phyloP scores from a whole-genome alignment of 2,113 vertebrate species.

The Gasterosteus aculeatus region DNA sequence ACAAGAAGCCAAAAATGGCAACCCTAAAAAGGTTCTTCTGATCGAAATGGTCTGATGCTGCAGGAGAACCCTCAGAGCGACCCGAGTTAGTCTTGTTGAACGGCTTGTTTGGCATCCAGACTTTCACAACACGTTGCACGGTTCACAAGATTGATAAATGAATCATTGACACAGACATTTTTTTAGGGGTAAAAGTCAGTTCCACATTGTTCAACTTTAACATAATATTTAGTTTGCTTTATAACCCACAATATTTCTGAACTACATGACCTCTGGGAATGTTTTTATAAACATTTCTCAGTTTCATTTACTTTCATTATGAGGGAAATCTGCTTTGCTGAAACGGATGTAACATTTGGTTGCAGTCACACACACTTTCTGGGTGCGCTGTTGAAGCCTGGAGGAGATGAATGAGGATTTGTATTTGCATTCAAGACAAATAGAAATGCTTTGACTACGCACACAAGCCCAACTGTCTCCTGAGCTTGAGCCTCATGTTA shows the following conservation, averaged over 20 bases:
- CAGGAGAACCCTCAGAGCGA: neutral
- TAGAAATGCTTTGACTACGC: constrained; percentile 6
- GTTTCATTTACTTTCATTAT: neutral
- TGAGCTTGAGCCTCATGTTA: neutral
- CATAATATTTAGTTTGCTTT: constrained; percentile 1
- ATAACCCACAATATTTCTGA: neutral
- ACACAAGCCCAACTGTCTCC: neutral
- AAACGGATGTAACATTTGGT: neutral
- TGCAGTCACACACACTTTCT: neutral
- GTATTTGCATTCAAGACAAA: constrained; percentile 28
- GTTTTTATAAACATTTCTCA: neutral
- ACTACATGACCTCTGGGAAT: neutral
- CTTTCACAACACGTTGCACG: neutral
- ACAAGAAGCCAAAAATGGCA: constrained; percentile 38
- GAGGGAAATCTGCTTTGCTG: neutral
- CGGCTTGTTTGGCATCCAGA: neutral
- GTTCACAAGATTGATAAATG: neutral
- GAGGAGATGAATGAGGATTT: constrained; percentile 18
- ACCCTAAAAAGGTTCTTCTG: constrained; percentile 14
- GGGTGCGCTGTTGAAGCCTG: constrained; percentile 4
- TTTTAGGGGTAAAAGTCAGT: neutral
- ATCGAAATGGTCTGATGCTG: constrained; percentile 11
- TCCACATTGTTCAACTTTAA: neutral
- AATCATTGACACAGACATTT: neutral
- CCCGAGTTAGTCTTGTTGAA: neutral